Conservation (phyloP, 1,140 invertebrate genomes). For the Dufourea novaeangliae region DNA sequence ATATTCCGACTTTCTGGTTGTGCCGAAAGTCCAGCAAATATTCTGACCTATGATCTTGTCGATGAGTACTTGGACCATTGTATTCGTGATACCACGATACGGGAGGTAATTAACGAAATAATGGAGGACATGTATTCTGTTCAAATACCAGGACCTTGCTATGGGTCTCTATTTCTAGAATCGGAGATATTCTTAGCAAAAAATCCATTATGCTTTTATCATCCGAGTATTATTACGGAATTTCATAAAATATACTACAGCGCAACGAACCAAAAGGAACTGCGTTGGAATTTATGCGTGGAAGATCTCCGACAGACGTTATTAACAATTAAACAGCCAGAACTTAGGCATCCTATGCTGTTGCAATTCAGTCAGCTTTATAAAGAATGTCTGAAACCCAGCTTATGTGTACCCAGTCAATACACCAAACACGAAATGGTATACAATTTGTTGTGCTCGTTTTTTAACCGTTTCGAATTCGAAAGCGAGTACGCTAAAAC, state of each 20-base stretch:
- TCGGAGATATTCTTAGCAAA: constrained; percentile 57
- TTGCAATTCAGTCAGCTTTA: constrained; percentile 57
- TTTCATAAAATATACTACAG: constrained; percentile 63
- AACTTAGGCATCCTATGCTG: constrained; percentile 25
- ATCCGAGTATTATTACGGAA: constrained; percentile 56
- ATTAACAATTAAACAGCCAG: constrained; percentile 48
- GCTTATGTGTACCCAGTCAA: background rate
- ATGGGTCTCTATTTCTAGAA: constrained; percentile 58
- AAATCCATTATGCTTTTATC: constrained; percentile 68
- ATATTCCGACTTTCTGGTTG: constrained; percentile 63
- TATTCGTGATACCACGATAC: constrained; percentile 45
- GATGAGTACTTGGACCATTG: constrained; percentile 49
- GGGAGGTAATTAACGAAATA: constrained; percentile 53
- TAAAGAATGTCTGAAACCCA: constrained; percentile 47
- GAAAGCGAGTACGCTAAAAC: constrained; percentile 48
- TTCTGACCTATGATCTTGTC: constrained; percentile 1
- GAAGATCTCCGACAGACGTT: constrained; percentile 63
- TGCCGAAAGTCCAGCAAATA: background rate
- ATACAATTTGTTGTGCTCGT: constrained; percentile 58
- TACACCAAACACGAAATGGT: constrained; percentile 36
- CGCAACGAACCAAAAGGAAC: background rate
- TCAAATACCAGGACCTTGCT: constrained; percentile 21
- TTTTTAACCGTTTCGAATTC: constrained; percentile 63
- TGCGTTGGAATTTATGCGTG: constrained; percentile 68
- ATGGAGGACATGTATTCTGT: constrained; percentile 13